These are phyloP conservation scores for Microcebus ravelobensis DNA, from an alignment of 2,113 vertebrate genomes.

Conservation along the genomic window DNA sequence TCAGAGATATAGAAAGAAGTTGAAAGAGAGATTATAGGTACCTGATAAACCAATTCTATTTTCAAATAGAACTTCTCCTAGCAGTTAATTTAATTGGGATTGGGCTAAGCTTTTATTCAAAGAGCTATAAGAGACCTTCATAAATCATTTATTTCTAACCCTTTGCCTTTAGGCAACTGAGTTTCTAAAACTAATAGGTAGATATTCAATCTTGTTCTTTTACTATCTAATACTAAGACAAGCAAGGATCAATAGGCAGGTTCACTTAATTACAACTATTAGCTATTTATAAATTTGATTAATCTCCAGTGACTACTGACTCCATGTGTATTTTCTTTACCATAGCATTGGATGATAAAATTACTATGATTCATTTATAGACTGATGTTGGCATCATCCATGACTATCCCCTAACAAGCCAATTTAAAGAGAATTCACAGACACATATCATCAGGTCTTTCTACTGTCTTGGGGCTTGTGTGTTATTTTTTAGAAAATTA, in stretches of 20 bases:
- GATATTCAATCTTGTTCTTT: conserved; percentile 33
- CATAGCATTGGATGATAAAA: not conserved
- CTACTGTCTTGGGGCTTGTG: not conserved
- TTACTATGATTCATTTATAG: not conserved
- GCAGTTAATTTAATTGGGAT: conserved; percentile 29
- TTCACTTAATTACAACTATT: conserved; percentile 45
- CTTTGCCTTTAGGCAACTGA: conserved; percentile 27
- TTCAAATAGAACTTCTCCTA: conserved; percentile 42
- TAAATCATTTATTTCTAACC: conserved; percentile 38
- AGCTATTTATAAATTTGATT: conserved; percentile 34
- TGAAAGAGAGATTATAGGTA: not conserved
- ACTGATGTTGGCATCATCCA: not conserved
- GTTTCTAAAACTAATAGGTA: conserved; percentile 20
- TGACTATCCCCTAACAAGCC: accelerated
- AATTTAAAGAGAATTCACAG: not conserved
- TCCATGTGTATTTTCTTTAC: not conserved
- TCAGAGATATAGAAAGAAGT: not conserved
- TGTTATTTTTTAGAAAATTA: not conserved
- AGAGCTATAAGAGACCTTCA: not conserved
- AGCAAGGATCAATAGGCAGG: conserved; percentile 15
- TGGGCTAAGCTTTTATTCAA: not conserved
- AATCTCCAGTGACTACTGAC: not conserved
- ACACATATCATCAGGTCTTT: not conserved
- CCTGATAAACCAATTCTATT: conserved; percentile 31
- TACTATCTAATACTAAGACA: conserved; percentile 24